A percentile compares a stretch with the other conserved stretches of the same genome.
These are phyloP conservation scores for Macrotrachela quadricornifera DNA, from an alignment of 1,140 invertebrate genomes.

Conservation along the genomic window DNA sequence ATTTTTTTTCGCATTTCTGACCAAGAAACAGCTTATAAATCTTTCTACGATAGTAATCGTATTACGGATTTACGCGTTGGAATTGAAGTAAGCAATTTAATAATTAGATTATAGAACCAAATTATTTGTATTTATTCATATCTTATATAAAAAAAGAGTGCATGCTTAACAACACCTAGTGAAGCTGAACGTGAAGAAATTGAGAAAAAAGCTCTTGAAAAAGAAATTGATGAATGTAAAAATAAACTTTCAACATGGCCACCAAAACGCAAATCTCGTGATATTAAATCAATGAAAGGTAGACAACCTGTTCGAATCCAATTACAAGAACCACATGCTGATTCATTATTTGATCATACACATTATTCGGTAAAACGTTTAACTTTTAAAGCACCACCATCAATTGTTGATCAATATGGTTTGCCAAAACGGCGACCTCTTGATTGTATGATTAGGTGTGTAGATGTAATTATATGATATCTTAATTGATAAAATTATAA, in stretches of 20 bases:
- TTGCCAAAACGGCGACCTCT: conserved; percentile 4
- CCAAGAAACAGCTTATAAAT: neutral
- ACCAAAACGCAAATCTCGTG: neutral
- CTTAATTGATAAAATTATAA: too few species aligned
- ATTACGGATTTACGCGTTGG: too few species aligned
- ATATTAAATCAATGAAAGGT: too few species aligned
- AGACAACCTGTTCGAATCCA: neutral
- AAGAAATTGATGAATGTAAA: conserved; percentile 4
- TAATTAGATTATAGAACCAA: too few species aligned
- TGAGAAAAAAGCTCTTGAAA: neutral
- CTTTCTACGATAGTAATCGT: too few species aligned
- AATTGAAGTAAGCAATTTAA: too few species aligned
- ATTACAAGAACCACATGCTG: neutral
- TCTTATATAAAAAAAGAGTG: neutral
- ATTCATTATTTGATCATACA: neutral
- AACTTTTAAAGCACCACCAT: neutral
- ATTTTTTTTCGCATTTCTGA: neutral
- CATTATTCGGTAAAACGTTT: conserved; percentile 1
- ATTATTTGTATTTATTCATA: too few species aligned
- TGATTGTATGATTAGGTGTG: neutral
- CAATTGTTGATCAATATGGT: neutral
- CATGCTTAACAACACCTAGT: neutral
- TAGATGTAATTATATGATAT: too few species aligned
- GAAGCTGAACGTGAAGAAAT: neutral
- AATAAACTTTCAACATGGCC: conserved; percentile 1